Evolutionary conservation across 2,888 invertebrate genomes (phyloP), one percentile per base, ranked within the genome.

Genomic region (Axea sp.): DNA sequence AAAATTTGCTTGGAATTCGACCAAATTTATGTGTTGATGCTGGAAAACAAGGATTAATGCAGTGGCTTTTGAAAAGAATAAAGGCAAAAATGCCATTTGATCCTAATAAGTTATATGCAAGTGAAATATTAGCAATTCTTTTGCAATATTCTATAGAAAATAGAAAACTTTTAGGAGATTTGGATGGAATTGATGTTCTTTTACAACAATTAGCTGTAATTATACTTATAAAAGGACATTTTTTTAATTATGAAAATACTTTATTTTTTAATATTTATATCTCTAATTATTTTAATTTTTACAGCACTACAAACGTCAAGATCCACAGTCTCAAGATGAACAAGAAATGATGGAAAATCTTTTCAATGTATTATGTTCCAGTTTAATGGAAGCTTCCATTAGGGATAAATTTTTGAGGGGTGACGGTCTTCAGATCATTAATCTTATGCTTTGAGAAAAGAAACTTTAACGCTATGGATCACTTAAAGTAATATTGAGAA

Each of bases 261-360:
- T n/a, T n/a, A n/a, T n/a, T n/a, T n/a, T n/a, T n/a, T n/a, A n/a
- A 33, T 22, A 24, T 11, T 65, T 51, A 9, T 19, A 26, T 28
- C 8, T 57, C 15, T 57, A 41, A 35, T 8, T 35, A 3, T 5
- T 37, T 39, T 22, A 5, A 39, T 6, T 57, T 74, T 81, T 78
- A 3, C 82, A 94, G 94, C 94, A 94, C 82, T 98, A 97, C 89
- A 98, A 98, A 88, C 90, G 97, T 8, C 97, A 98, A 84, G 98
- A 98, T 89, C 98, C 98, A 0, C 90, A 90, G 51, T 93, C 93
- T 55, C 92, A 93, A 1, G 99, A 99, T 88, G 99, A 99, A 87
- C 94, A 96, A 81, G 99, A 99, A 88, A 94, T 96, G 82, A 99
- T 99, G 99, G 99, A 99, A 88, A 99, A 99, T 88, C 90, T 99